These are phyloP conservation scores for silkworm (Bombyx mori) DNA, from an alignment of 1,140 invertebrate species.

Conservation along the genomic window DNA sequence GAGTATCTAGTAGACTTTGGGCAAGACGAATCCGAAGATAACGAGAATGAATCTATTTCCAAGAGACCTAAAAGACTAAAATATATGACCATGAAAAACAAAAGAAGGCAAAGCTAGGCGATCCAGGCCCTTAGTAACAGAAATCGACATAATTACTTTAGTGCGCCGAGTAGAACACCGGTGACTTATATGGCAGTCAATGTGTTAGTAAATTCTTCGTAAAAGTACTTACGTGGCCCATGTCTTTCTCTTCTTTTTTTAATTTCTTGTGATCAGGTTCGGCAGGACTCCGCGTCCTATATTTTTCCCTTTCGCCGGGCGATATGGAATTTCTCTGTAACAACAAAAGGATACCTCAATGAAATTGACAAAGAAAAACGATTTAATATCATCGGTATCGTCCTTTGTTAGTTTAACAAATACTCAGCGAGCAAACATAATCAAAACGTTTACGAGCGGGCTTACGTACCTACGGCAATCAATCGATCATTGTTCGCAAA, in stretches of 20 bases:
- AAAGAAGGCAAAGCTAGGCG: too few species aligned
- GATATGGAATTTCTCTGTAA: constrained; percentile 91
- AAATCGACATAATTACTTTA: background rate
- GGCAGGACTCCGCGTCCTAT: constrained; percentile 81
- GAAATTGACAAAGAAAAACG: constrained; percentile 10
- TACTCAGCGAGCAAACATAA: constrained; percentile 59
- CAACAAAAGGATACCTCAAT: constrained; percentile 38
- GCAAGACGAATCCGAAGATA: too few species aligned
- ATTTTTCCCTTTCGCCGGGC: constrained; percentile 88
- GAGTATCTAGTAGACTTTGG: too few species aligned
- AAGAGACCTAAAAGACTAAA: background rate
- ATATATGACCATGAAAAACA: too few species aligned
- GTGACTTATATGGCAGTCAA: background rate
- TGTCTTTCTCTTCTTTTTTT: constrained; percentile 86
- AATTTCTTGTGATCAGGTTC: constrained; percentile 79
- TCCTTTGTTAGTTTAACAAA: constrained; percentile 38
- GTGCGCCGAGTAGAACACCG: too few species aligned
- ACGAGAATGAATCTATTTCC: background rate
- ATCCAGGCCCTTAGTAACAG: background rate
- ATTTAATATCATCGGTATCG: constrained; percentile 22
- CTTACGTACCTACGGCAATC: constrained; percentile 58
- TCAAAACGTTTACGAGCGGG: constrained; percentile 59
- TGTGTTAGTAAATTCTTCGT: background rate
- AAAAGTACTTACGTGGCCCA: constrained; percentile 79
- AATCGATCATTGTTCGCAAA: constrained; percentile 70